Base-by-base conservation (phyloP, 2,888 invertebrate species). In the Lacanobia oleracea region DNA sequence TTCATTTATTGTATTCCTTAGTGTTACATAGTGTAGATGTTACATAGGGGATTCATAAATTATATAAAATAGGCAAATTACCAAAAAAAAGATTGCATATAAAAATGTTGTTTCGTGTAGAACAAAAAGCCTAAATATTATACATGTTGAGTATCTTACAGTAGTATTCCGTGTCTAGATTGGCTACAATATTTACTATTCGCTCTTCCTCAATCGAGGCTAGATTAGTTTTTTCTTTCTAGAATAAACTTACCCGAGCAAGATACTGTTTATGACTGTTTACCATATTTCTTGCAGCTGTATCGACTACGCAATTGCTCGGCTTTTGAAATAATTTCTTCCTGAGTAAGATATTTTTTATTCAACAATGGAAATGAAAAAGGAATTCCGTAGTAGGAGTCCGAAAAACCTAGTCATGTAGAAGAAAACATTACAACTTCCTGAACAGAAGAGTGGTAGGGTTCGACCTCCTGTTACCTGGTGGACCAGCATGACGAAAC, bases 151-250 rank as follows among this genome's bases (percentile, higher is more conserved):
- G 27, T 2, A 54, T 27, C 53, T 8, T 27, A 27, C 33, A 56
- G 10, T 37, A 27, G 8, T 3, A 56, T 10, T 37, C 4, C 33
- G 37, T 21, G n/a, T 14, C 12, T 33, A 57, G 6, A 73, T 37
- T 50, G 12, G 8, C 57, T 51, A 74, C 43, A 51, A 45, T 73
- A 73, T 73, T 73, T 59, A 74, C 74, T 65, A 21, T 65, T 59
- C 51, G 14, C 63, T 72, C 50, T 65, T 59, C 23, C 21, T 65
- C 14, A 40, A 21, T 21, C 21, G 37, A 50, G 14, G 16, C 72
- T 59, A 40, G 18, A 73, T 74, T 73, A 57, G 37, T 23, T 65
- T 73, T 45, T 74, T 6, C 21, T 59, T 65, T 53, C 45, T 74
- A 53, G 45, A 74, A 64, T 51, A 57, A 73, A 57, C 51, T 45